Percentiles rank a stretch among this genome's conserved stretches.
Evolutionary conservation across 1,140 invertebrate genomes (phyloP).

Genomic region (Tyrophagus putrescentiae): DNA sequence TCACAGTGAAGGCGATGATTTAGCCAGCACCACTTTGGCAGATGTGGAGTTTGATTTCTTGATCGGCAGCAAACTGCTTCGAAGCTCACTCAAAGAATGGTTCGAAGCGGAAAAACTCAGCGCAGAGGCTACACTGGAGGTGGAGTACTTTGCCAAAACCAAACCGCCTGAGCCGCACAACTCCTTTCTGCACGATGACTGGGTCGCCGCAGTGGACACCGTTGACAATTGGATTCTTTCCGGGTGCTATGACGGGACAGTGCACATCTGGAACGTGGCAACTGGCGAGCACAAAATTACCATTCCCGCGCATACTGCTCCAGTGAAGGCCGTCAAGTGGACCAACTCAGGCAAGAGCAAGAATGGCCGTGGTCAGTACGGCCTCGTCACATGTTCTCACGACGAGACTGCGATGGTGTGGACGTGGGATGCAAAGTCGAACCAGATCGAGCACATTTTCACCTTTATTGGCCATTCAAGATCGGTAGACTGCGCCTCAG

Average conservation of each 20-base stretch:
- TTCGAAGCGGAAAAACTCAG: constrained; percentile 44
- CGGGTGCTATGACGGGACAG: constrained; percentile 85
- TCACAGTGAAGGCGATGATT: not conserved
- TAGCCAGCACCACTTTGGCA: constrained; percentile 33
- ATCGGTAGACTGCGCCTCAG: constrained; percentile 64
- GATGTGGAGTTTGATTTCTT: constrained; percentile 73
- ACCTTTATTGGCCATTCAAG: constrained; percentile 73
- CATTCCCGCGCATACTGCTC: constrained; percentile 66
- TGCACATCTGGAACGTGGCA: constrained; percentile 72
- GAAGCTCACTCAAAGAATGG: constrained; percentile 41
- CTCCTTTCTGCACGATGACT: constrained; percentile 82
- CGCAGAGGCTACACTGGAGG: constrained; percentile 58
- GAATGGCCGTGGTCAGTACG: not conserved
- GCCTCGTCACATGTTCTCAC: constrained; percentile 26
- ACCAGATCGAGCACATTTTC: constrained; percentile 61
- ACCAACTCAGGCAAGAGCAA: constrained; percentile 44
- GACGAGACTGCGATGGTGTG: constrained; percentile 83
- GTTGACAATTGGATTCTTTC: constrained; percentile 66
- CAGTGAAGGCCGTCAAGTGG: constrained; percentile 75
- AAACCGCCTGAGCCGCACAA: constrained; percentile 76
- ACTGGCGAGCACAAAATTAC: constrained; percentile 58
- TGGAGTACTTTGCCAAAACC: constrained; percentile 76
- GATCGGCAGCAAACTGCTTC: constrained; percentile 59
- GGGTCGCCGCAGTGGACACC: constrained; percentile 70
- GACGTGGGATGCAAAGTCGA: constrained; percentile 60